Evolutionary conservation across 1,140 invertebrate genomes (phyloP).

Genomic region (Prorops nasuta): DNA sequence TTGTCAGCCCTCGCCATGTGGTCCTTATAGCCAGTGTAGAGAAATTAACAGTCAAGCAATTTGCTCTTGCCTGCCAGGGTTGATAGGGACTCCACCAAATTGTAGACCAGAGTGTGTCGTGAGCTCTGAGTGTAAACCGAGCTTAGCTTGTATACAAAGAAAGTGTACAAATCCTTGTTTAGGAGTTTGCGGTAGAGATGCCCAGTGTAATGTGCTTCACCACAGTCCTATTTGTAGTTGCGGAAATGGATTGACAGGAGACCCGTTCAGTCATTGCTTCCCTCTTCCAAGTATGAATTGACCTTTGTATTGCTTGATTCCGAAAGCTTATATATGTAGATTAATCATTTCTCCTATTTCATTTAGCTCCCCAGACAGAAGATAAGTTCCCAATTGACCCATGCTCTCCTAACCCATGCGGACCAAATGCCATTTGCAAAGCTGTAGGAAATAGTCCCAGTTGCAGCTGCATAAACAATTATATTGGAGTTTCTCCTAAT

Average conservation of each 20-base stretch:
- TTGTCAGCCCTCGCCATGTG: constrained; percentile 75
- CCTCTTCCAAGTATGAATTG: constrained; percentile 48
- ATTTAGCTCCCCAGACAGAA: constrained; percentile 19
- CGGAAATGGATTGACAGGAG: constrained; percentile 62
- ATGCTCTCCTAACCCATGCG: constrained; percentile 59
- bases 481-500: constrained; percentile 59
- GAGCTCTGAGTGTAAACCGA: constrained; percentile 70
- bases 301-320: background rate
- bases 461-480: constrained; percentile 59
- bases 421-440: constrained; percentile 56
- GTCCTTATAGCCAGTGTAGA: constrained; percentile 73
- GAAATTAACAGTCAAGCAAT: constrained; percentile 62
- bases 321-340: background rate
- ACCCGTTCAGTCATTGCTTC: constrained; percentile 67
- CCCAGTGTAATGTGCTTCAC: constrained; percentile 66
- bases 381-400: constrained; percentile 40
- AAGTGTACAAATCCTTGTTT: constrained; percentile 79
- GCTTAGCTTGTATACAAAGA: constrained; percentile 73
- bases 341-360: background rate
- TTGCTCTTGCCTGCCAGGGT: constrained; percentile 71
- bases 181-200: constrained; percentile 72
- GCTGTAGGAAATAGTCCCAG: constrained; percentile 50
- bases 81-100: constrained; percentile 69
- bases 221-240: constrained; percentile 66
- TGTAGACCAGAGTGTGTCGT: constrained; percentile 76